Evolutionary conservation across 35 echinoderm and acorn worm genomes (phyloP).

Genomic region (Patiria miniata): DNA sequence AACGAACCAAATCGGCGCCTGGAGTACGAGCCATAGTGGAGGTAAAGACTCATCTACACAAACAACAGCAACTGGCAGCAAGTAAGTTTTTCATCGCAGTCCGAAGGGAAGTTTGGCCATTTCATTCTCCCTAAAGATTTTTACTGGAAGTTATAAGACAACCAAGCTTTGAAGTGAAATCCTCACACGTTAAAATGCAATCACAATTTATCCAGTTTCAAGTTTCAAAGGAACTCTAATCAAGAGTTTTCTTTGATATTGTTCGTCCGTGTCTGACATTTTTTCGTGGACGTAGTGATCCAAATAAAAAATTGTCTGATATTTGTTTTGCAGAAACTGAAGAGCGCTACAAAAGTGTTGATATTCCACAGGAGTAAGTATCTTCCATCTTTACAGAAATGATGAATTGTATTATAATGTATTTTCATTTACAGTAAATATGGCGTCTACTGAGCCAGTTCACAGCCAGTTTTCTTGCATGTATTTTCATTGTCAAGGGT

Average conservation of each 20-base stretch:
- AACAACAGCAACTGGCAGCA: slow-evolving; percentile 63
- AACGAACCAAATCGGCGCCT: slow-evolving; percentile 70
- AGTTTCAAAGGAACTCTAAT: no score
- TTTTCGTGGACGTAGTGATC: no score
- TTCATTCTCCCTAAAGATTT: neutral
- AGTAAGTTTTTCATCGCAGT: slow-evolving; percentile 67
- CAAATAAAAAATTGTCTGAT: neutral
- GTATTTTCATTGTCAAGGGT: no score
- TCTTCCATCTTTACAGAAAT: neutral
- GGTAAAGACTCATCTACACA: slow-evolving; percentile 58
- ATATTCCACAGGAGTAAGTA: slow-evolving; percentile 90
- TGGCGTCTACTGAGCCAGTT: no score
- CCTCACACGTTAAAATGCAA: neutral
- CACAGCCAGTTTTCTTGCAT: no score
- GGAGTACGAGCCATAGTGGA: slow-evolving; percentile 61
- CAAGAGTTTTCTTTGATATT: no score
- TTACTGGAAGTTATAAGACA: neutral
- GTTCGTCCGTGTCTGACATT: no score
- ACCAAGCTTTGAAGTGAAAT: neutral
- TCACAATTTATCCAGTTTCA: neutral
- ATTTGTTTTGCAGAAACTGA: slow-evolving; percentile 63
- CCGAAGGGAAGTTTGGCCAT: neutral
- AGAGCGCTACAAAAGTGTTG: slow-evolving; percentile 72
- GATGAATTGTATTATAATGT: no score
- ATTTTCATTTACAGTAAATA: no score